These are phyloP conservation scores for Lindbergichthys nudifrons DNA, from an alignment of 2,797 vertebrate species.

Conservation along the genomic window DNA sequence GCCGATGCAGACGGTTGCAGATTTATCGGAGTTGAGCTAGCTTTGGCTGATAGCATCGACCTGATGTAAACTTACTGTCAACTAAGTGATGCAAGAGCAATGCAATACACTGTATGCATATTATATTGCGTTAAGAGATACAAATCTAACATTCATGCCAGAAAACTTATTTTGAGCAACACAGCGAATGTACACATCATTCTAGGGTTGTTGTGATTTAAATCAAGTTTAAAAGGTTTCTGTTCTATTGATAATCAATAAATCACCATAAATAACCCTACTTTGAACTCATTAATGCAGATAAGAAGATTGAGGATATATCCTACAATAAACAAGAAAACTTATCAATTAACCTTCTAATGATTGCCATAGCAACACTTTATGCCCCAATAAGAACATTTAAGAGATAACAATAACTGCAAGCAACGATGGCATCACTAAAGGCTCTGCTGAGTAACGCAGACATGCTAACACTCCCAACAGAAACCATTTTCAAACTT, in stretches of 20 bases:
- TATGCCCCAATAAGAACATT: not conserved
- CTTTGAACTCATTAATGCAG: not conserved
- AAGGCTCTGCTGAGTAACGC: conserved; percentile 2
- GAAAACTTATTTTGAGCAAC: not conserved
- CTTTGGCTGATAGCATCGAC: not conserved
- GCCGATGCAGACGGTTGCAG: not conserved
- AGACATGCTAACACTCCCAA: conserved; percentile 8
- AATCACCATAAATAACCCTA: not conserved
- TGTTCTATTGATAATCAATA: not conserved
- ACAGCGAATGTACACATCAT: not conserved
- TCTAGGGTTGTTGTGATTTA: not conserved
- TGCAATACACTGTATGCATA: conserved; percentile 1
- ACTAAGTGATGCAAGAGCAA: conserved; percentile 19
- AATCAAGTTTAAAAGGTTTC: not conserved
- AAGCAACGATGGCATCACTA: not conserved
- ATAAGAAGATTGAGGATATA: not conserved
- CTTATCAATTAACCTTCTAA: not conserved
- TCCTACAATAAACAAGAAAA: not conserved
- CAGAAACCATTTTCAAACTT: not conserved
- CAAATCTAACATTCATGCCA: not conserved
- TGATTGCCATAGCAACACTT: conserved; percentile 7
- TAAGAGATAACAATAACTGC: conserved; percentile 1
- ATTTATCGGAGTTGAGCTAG: not conserved
- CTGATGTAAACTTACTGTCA: conserved; percentile 10
- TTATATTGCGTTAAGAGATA: not conserved